Base-by-base conservation (phyloP, 2,888 invertebrate genomes). In the Drosophila cognata region DNA sequence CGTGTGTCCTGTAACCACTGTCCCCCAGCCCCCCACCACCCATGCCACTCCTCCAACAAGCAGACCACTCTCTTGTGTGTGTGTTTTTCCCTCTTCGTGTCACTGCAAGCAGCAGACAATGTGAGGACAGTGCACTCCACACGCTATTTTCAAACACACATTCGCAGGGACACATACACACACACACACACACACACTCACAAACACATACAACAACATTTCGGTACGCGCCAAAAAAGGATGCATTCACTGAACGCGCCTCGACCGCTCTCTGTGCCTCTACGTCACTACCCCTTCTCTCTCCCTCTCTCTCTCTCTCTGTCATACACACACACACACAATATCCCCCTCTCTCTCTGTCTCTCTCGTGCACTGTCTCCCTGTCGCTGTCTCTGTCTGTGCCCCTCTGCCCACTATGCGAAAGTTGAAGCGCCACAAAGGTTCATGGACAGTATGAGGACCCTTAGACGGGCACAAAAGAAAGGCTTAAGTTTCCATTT, bases 401-500 rank as follows among this genome's bases (percentile, higher is more conserved):
- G n/a, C 21, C 13, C 33, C 46, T 66, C n/a, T 8, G 43, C 46
- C 35, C 36, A 48, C 61, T 55, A 51, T 59, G 67, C 74, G 60
- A 74, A 74, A 71, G 66, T 71, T 77, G 73, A 77, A 75, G 76
- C 82, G 80, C 89, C 81, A 89, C 87, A 89, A 88, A 89, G 88
- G 89, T 88, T 88, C 88, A 88, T 88, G 90, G 88, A 88, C 88
- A 88, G 88, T 83, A 82, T 86, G 85, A 89, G 87, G 81, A 89
- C 89, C 88, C 88, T 88, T 89, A 88, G 88, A 78, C 74, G 62
- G 86, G 88, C 81, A 88, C 89, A 91, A 90, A 88, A 88, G 89
- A 91, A 91, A 88, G 91, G 91, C 91, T 91, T 91, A 91, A 91
- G 91, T 91, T 92, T 91, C 92, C 91, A 88, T 91, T 91, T 89